Conservation (phyloP, 2,113 vertebrate species). For the Alaudala cheleensis region DNA sequence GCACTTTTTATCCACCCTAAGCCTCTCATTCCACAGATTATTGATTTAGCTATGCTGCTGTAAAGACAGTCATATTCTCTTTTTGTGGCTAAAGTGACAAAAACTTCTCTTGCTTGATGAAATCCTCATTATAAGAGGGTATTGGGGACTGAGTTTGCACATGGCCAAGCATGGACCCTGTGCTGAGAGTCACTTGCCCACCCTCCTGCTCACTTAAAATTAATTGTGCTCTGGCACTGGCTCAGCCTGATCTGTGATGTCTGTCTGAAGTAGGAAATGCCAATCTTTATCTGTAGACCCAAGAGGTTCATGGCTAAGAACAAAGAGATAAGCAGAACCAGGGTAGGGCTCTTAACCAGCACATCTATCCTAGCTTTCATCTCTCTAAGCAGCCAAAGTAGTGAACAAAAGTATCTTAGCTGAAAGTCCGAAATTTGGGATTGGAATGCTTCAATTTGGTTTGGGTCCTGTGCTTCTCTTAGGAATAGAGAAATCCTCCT, state of each 20-base stretch:
- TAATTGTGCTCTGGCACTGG: not conserved
- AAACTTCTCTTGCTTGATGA: not conserved
- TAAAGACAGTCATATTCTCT: not conserved
- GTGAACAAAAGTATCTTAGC: not conserved
- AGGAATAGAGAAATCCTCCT: not conserved
- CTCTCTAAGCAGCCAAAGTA: not conserved
- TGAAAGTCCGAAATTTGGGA: not conserved
- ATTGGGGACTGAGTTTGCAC: not conserved
- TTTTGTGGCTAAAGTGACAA: not conserved
- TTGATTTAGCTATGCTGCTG: slow-evolving; percentile 20
- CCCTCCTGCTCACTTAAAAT: not conserved
- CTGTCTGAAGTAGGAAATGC: not conserved
- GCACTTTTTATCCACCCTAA: slow-evolving; percentile 8
- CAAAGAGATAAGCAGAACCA: not conserved
- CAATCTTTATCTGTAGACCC: not conserved
- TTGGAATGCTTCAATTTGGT: not conserved
- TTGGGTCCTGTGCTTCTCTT: not conserved
- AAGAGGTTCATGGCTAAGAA: not conserved
- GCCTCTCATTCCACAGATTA: slow-evolving; percentile 34
- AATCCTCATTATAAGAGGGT: not conserved
- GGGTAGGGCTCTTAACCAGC: not conserved
- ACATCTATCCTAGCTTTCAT: not conserved
- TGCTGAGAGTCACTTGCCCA: not conserved
- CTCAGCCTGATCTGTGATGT: not conserved
- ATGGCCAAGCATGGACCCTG: not conserved